phyloP scores from a whole-genome alignment of 37 sponge, comb jelly and placozoan genomes.

The Eunapius fragilis region DNA sequence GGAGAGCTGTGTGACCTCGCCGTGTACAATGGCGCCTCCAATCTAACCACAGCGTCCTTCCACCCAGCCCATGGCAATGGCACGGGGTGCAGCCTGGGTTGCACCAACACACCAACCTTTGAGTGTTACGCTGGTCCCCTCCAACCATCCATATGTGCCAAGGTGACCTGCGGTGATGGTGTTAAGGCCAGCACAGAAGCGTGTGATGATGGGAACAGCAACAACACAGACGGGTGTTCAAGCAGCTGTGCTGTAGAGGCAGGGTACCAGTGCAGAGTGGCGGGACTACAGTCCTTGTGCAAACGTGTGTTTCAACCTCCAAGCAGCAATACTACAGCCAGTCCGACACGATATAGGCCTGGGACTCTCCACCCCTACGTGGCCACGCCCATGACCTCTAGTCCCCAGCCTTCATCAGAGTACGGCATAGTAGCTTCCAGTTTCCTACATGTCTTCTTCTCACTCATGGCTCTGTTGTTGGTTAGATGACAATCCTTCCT shows the following conservation, averaged over 20 bases:
- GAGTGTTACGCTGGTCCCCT: constrained; percentile 52
- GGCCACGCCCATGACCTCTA: neutral
- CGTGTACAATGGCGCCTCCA: neutral
- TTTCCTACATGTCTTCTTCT: neutral
- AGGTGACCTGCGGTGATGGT: constrained; percentile 59
- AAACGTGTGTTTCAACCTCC: neutral
- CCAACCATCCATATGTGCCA: constrained; percentile 21
- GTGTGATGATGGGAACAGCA: constrained; percentile 64
- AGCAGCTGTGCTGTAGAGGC: constrained; percentile 25
- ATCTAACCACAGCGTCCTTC: neutral
- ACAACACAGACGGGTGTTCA: constrained; percentile 47
- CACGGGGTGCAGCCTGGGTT: constrained; percentile 26
- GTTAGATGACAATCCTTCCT: neutral
- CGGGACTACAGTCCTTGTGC: neutral
- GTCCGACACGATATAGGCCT: neutral
- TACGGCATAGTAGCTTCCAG: neutral
- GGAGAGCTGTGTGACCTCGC: constrained; percentile 66
- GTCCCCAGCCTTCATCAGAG: neutral
- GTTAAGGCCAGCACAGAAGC: constrained; percentile 37
- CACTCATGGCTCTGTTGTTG: neutral
- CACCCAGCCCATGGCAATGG: neutral
- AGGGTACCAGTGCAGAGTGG: neutral
- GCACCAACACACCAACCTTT: neutral
- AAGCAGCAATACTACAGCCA: neutral
- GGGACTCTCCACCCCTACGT: neutral